These are phyloP conservation scores for Acrobasis consociella DNA, from an alignment of 2,888 invertebrate genomes.

Conservation along the genomic window DNA sequence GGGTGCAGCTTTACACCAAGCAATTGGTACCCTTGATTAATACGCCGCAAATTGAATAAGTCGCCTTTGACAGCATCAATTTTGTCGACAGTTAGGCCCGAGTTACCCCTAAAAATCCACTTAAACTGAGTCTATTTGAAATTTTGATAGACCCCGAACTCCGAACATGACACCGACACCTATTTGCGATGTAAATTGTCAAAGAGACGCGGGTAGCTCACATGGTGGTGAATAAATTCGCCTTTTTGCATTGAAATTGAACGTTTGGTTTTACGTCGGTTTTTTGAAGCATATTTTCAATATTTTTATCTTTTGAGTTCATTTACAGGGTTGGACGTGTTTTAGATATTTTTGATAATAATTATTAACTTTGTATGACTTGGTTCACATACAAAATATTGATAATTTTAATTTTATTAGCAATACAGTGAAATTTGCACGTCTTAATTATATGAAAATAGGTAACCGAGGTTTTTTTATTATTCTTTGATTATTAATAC, in stretches of 20 bases:
- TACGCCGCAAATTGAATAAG: constrained; percentile 76
- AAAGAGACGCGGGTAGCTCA: constrained; percentile 59
- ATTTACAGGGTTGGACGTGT: too few species aligned
- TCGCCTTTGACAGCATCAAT: constrained; percentile 80
- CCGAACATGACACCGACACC: constrained; percentile 76
- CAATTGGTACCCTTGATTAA: constrained; percentile 68
- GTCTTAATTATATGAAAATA: too few species aligned
- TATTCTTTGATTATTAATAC: too few species aligned
- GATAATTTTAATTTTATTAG: too few species aligned
- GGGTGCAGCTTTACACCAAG: constrained; percentile 41
- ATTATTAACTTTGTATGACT: too few species aligned
- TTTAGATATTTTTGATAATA: too few species aligned
- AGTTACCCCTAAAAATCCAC: constrained; percentile 76
- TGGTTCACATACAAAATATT: too few species aligned
- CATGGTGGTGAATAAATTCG: constrained; percentile 43
- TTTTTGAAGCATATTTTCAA: neutral
- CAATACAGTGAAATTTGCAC: too few species aligned
- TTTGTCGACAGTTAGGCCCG: constrained; percentile 68
- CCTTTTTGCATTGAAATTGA: constrained; percentile 17
- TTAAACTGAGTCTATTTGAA: constrained; percentile 74
- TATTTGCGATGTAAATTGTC: constrained; percentile 82
- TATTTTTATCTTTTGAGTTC: neutral
- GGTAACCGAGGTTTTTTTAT: too few species aligned
- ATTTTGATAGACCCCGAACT: constrained; percentile 77
- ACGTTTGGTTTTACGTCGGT: neutral